A percentile compares a stretch with the other conserved stretches of the same genome.
These are phyloP conservation scores for Lutraria lutraria DNA, from an alignment of 2,888 invertebrate genomes.

Conservation along the genomic window DNA sequence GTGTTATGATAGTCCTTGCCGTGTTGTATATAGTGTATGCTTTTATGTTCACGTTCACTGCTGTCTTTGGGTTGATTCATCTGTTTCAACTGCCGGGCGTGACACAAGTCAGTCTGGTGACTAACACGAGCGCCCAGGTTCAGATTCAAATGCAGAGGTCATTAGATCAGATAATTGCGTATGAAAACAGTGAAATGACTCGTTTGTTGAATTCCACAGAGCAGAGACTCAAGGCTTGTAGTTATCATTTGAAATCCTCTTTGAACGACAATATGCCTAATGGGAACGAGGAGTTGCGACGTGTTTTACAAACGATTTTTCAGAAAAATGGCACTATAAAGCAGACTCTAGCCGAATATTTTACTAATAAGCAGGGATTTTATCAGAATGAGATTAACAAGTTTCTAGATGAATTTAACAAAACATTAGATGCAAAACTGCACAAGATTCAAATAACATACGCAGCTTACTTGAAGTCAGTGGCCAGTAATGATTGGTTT, in stretches of 20 bases:
- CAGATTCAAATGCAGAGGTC: conserved; percentile 73
- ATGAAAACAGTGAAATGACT: conserved; percentile 75
- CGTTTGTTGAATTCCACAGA: conserved; percentile 73
- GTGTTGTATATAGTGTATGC: conserved; percentile 80
- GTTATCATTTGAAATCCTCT: conserved; percentile 74
- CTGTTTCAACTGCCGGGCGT: conserved; percentile 74
- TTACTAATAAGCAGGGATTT: conserved; percentile 65
- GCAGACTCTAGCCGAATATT: conserved; percentile 62
- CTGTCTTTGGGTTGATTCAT: conserved; percentile 80
- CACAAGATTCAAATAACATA: conserved; percentile 75
- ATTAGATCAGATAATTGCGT: conserved; percentile 71
- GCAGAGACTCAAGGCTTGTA: conserved; percentile 78
- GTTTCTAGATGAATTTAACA: conserved; percentile 78
- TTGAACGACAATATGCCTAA: conserved; percentile 65
- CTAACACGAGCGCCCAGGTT: conserved; percentile 78
- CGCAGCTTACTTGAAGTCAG: conserved; percentile 76
- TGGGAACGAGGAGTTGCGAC: conserved; percentile 55
- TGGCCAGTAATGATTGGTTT: conserved; percentile 82
- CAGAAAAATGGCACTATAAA: conserved; percentile 72
- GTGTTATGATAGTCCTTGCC: conserved; percentile 73
- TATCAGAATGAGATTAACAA: conserved; percentile 72
- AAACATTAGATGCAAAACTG: conserved; percentile 75
- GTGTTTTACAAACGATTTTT: conserved; percentile 70
- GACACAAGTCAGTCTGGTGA: conserved; percentile 71
- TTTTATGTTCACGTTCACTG: conserved; percentile 81